phyloP scores from a whole-genome alignment of 2,113 vertebrate species.

The Mustela lutreola region DNA sequence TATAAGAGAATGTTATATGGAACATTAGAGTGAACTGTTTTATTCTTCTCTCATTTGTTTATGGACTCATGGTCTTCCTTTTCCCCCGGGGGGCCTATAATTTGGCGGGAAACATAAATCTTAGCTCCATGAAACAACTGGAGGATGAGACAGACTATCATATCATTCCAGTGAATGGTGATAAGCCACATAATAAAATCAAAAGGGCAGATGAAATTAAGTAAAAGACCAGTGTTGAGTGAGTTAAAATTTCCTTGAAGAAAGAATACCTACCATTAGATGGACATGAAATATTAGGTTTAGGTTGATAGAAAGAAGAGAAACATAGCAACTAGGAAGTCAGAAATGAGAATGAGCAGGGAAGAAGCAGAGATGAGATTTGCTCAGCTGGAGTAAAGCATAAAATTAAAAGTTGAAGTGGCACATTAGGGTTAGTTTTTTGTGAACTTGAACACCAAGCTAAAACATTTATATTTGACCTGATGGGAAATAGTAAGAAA shows the following conservation, averaged over 20 bases:
- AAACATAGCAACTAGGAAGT: neutral
- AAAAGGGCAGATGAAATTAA: neutral
- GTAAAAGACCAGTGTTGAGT: neutral
- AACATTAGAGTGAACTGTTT: neutral
- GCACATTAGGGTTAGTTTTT: neutral
- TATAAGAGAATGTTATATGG: conserved; percentile 21
- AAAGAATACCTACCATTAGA: neutral
- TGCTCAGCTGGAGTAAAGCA: neutral
- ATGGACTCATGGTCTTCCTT: conserved; percentile 22
- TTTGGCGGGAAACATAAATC: neutral
- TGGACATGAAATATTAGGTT: conserved; percentile 5
- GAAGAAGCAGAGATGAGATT: conserved; percentile 1
- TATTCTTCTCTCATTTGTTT: conserved; percentile 1
- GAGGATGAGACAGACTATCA: neutral
- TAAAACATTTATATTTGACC: neutral
- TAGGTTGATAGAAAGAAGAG: neutral
- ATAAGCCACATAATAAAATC: neutral
- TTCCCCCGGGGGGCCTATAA: neutral
- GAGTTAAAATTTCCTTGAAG: conserved; percentile 3
- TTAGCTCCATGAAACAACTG: neutral
- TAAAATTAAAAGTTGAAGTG: neutral
- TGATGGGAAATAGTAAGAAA: neutral
- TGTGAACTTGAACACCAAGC: neutral
- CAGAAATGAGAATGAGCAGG: conserved; percentile 19
- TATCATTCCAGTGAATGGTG: neutral